These are phyloP conservation scores for Macrophya annulata DNA, from an alignment of 2,888 invertebrate genomes.

Conservation along the genomic window DNA sequence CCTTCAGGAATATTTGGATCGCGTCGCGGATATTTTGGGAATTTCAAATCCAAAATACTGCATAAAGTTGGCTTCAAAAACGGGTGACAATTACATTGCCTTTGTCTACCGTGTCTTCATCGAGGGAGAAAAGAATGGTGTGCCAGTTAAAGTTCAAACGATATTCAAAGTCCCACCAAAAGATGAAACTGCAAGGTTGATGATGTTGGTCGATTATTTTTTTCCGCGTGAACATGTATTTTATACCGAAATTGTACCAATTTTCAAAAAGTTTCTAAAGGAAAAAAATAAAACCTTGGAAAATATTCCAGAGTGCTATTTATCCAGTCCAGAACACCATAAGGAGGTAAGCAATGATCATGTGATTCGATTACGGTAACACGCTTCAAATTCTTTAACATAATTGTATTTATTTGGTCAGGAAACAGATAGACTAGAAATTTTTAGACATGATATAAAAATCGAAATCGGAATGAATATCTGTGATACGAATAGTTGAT, in stretches of 20 bases:
- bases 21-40: neutral
- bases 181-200: neutral
- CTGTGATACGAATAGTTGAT: no score
- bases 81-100: conserved; percentile 64
- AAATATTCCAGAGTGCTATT: conserved; percentile 57
- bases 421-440: no score
- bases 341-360: conserved; percentile 61
- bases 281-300: conserved; percentile 25
- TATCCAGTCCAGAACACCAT: conserved; percentile 22
- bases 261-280: conserved; percentile 57
- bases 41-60: neutral
- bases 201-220: conserved; percentile 14
- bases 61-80: conserved; percentile 35
- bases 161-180: conserved; percentile 28
- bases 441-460: no score
- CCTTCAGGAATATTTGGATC: conserved; percentile 26
- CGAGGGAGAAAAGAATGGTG: conserved; percentile 58
- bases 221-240: conserved; percentile 63
- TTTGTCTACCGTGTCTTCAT: conserved; percentile 60
- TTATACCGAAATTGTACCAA: conserved; percentile 58
- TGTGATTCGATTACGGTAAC: no score
- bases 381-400: no score
- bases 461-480: no score
- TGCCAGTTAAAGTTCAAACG: neutral
- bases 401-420: no score